These are phyloP conservation scores for Zele albiditarsus DNA, from an alignment of 2,888 invertebrate genomes.

Conservation along the genomic window DNA sequence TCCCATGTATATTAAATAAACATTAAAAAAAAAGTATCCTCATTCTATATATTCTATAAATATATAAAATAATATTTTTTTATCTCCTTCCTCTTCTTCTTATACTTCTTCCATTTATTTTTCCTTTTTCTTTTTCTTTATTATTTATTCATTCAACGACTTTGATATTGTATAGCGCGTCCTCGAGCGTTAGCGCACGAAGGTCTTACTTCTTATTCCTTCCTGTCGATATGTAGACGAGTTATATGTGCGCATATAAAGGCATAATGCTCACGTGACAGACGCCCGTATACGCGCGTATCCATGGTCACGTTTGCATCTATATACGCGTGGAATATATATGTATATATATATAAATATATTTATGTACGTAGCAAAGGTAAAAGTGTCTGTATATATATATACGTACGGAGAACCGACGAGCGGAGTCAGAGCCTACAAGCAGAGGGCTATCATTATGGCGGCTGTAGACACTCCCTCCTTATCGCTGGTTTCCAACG, in stretches of 20 bases:
- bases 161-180: slow-evolving; percentile 18
- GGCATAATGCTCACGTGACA: slow-evolving; percentile 38
- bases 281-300: slow-evolving; percentile 28
- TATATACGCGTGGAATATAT: slow-evolving; percentile 8
- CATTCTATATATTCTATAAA: not conserved
- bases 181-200: slow-evolving; percentile 33
- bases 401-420: slow-evolving; percentile 47
- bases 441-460: slow-evolving; percentile 69
- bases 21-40: not conserved
- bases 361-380: slow-evolving; percentile 18
- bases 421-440: slow-evolving; percentile 61
- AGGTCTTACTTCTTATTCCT: slow-evolving; percentile 30
- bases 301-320: slow-evolving; percentile 42
- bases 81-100: not conserved
- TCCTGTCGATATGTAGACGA: slow-evolving; percentile 16
- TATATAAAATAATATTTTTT: not conserved
- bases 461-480: slow-evolving; percentile 72
- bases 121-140: not conserved
- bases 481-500: slow-evolving; percentile 71
- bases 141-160: slow-evolving; percentile 20
- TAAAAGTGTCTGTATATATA: slow-evolving; percentile 19
- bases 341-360: slow-evolving; percentile 16
- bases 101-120: not conserved
- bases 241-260: slow-evolving; percentile 15
- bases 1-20: not conserved